These are phyloP conservation scores for Corella eumyota DNA, from an alignment of 23 tunicate genomes.

Conservation along the genomic window DNA sequence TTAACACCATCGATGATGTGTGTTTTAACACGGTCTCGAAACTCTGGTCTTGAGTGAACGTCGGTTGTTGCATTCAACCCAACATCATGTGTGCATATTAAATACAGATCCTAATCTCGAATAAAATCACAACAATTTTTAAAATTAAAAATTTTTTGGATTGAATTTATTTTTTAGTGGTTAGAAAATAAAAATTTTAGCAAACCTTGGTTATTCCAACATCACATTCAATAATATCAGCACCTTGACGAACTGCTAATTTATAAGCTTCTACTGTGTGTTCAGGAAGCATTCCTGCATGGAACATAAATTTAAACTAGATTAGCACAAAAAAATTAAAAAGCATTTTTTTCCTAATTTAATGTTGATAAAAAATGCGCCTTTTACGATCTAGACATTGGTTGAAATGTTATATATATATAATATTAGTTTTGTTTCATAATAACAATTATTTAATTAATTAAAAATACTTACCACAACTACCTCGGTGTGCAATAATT, in stretches of 20 bases:
- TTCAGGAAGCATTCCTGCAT: conserved; percentile 52
- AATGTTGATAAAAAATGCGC: too few relatives aligned
- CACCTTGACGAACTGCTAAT: conserved; percentile 59
- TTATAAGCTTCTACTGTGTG: conserved; percentile 67
- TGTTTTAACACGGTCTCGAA: conserved; percentile 10
- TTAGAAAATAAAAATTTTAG: too few relatives aligned
- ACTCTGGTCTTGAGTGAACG: conserved; percentile 13
- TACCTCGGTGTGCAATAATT: conserved; percentile 85
- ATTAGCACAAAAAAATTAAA: too few relatives aligned
- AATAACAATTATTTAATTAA: too few relatives aligned
- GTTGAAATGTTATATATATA: not conserved
- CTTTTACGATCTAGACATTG: not conserved
- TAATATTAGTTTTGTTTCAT: not conserved
- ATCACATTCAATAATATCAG: conserved; percentile 78
- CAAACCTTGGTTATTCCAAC: conserved; percentile 66
- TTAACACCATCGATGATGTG: conserved; percentile 11
- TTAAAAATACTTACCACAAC: conserved; percentile 62
- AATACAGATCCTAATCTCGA: conserved; percentile 25
- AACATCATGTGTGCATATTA: conserved; percentile 36
- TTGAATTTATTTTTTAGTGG: too few relatives aligned
- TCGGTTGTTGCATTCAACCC: conserved; percentile 20
- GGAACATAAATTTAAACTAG: not conserved
- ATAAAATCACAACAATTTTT: too few relatives aligned
- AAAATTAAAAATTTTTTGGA: too few relatives aligned
- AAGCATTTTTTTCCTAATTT: too few relatives aligned